These are phyloP conservation scores for Macrocentrus cingulum DNA, from an alignment of 1,140 invertebrate species.

Conservation along the genomic window DNA sequence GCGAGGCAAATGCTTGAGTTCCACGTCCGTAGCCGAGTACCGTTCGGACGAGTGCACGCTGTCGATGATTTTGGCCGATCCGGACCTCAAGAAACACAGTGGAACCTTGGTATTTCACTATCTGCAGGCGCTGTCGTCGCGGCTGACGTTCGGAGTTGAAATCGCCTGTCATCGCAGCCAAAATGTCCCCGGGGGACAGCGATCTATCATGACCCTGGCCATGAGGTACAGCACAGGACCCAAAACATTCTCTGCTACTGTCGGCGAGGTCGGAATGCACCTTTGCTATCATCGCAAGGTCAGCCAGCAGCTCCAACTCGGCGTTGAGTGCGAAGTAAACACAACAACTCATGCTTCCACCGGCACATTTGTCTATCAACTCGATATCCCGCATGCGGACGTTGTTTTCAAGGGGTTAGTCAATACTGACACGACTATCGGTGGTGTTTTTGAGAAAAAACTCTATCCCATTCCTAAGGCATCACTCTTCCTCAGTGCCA, in stretches of 20 bases:
- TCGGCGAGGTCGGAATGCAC: slow-evolving; percentile 68
- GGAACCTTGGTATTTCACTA: slow-evolving; percentile 71
- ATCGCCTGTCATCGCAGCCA: slow-evolving; percentile 70
- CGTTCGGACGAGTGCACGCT: slow-evolving; percentile 67
- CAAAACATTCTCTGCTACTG: slow-evolving; percentile 68
- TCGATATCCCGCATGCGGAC: slow-evolving; percentile 74
- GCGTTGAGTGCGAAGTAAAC: slow-evolving; percentile 65
- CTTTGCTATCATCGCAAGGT: slow-evolving; percentile 73
- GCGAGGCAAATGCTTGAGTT: slow-evolving; percentile 63
- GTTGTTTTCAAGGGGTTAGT: slow-evolving; percentile 69
- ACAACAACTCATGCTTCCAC: slow-evolving; percentile 66
- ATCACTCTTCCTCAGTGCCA: slow-evolving; percentile 69
- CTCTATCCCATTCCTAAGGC: slow-evolving; percentile 69
- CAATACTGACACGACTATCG: slow-evolving; percentile 74
- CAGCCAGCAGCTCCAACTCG: slow-evolving; percentile 69
- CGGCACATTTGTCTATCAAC: slow-evolving; percentile 73
- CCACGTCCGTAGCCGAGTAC: slow-evolving; percentile 66
- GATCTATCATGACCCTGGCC: slow-evolving; percentile 67
- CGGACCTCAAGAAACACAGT: slow-evolving; percentile 64
- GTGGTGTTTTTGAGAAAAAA: slow-evolving; percentile 74
- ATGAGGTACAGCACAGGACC: slow-evolving; percentile 68
- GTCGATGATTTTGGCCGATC: slow-evolving; percentile 68
- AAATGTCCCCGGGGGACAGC: slow-evolving; percentile 66
- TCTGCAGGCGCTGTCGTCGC: slow-evolving; percentile 68
- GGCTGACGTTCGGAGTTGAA: slow-evolving; percentile 72